Conservation (phyloP, 2,888 invertebrate species). For the Euplagia quadripunctaria region DNA sequence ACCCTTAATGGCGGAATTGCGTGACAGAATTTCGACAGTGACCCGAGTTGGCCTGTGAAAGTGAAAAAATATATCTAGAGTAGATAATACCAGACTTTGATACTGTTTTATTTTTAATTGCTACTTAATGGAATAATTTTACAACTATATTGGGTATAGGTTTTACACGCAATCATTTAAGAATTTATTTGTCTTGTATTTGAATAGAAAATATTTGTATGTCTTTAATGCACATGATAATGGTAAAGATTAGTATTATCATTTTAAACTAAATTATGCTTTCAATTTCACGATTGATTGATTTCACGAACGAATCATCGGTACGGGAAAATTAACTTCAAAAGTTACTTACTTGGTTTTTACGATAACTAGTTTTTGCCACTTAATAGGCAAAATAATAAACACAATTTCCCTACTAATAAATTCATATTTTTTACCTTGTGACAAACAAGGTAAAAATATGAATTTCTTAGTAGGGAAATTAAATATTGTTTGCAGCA, state of each 20-base stretch:
- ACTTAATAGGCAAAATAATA: no score
- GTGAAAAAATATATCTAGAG: constrained; percentile 83
- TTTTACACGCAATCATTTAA: background rate
- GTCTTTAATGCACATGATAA: background rate
- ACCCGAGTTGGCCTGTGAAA: constrained; percentile 83
- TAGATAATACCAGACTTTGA: constrained; percentile 56
- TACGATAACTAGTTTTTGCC: no score
- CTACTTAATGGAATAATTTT: background rate
- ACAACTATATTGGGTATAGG: background rate
- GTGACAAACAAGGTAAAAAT: no score
- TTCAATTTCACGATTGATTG: background rate
- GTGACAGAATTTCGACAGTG: constrained; percentile 87
- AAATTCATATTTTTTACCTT: no score
- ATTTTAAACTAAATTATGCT: background rate
- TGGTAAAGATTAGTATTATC: background rate
- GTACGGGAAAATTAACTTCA: background rate
- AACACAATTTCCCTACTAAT: no score
- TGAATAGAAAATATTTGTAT: background rate
- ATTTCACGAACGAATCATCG: background rate
- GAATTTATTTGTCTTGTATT: background rate
- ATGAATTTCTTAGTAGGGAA: no score
- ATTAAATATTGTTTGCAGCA: no score
- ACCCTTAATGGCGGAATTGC: constrained; percentile 86
- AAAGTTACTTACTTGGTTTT: no score
- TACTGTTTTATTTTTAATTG: constrained; percentile 1